A percentile compares a stretch with the other conserved stretches of the same genome.
Conservation (phyloP, 1,140 invertebrate genomes). For the Campoletis sonorensis region DNA sequence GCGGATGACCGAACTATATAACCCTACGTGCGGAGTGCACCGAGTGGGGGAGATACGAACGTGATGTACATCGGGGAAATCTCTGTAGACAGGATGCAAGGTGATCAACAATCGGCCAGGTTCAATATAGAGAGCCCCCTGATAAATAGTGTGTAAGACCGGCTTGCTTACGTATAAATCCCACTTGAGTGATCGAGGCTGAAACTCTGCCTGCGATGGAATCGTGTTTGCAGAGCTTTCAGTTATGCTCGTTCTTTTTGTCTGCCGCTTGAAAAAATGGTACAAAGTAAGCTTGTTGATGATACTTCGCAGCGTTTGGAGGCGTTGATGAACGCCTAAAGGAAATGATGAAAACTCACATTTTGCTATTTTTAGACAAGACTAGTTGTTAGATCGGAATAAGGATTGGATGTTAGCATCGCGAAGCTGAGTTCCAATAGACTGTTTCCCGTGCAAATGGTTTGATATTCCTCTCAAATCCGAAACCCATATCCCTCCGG, state of each 20-base stretch:
- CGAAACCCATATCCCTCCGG: not conserved
- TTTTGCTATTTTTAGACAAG: too few species aligned
- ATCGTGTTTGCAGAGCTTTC: too few species aligned
- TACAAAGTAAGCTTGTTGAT: too few species aligned
- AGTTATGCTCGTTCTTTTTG: not conserved
- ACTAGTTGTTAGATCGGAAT: too few species aligned
- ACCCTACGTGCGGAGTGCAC: too few species aligned
- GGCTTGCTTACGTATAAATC: not conserved
- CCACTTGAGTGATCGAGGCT: not conserved
- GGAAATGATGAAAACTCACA: too few species aligned
- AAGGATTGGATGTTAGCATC: not conserved
- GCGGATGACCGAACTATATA: too few species aligned
- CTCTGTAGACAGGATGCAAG: not conserved
- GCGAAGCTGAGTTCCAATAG: slow-evolving; percentile 30
- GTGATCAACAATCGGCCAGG: not conserved
- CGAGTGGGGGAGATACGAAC: not conserved
- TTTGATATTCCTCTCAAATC: not conserved
- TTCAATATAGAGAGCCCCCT: not conserved
- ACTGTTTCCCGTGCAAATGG: not conserved
- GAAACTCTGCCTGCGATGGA: not conserved
- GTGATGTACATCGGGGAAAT: slow-evolving; percentile 1
- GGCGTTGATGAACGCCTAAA: too few species aligned
- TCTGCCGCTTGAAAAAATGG: not conserved
- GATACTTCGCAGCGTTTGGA: too few species aligned
- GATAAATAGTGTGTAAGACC: not conserved